phyloP scores from a whole-genome alignment of 2,113 vertebrate species.

The Arizona elegans region DNA sequence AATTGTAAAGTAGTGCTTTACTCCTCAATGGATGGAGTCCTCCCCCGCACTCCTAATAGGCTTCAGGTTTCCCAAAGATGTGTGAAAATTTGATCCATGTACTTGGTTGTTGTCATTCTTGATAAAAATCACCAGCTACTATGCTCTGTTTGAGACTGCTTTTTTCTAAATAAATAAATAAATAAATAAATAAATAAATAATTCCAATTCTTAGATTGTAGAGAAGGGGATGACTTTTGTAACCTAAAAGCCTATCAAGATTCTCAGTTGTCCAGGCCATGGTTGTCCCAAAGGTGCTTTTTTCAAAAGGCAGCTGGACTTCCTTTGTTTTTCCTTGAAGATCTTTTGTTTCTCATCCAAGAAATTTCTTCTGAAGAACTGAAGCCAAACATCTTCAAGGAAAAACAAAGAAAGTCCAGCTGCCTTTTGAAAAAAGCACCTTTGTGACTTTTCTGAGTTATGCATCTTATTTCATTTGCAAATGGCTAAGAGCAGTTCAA shows the following conservation, averaged over 20 bases:
- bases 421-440: background rate
- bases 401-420: background rate
- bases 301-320: background rate
- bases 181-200: no score
- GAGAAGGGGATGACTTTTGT: background rate
- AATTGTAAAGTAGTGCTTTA: background rate
- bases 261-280: no score
- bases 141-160: background rate
- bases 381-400: background rate
- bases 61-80: background rate
- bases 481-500: background rate
- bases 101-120: background rate
- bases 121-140: background rate
- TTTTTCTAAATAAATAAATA: background rate
- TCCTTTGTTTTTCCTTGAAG: background rate
- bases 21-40: background rate
- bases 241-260: no score
- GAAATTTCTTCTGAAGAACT: background rate
- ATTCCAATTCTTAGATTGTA: background rate
- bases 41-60: background rate
- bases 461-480: background rate
- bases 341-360: background rate
- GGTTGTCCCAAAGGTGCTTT: no score
- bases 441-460: background rate
- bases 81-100: background rate